A percentile compares a stretch with the other conserved stretches of the same genome.
Evolutionary conservation across 1,140 invertebrate species (phyloP).

Genomic region (Zaprionus lachaisei): DNA sequence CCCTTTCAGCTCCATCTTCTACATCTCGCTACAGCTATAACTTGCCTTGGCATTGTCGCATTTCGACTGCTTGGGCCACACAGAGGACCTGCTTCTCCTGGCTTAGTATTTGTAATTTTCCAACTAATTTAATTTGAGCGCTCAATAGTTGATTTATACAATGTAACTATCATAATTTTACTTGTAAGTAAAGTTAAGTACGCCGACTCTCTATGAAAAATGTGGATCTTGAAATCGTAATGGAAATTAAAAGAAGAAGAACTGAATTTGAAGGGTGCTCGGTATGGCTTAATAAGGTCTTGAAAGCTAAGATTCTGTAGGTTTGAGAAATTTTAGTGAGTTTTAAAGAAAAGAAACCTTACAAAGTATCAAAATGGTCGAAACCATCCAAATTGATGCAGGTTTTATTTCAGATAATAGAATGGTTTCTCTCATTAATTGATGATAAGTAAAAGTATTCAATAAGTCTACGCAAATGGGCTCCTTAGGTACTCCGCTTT

Average conservation of each 20-base stretch:
- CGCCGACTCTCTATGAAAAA: not conserved
- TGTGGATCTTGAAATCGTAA: not conserved
- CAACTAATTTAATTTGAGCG: conserved; percentile 75
- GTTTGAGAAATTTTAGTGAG: not conserved
- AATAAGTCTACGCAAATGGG: no score
- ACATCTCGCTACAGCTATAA: not conserved
- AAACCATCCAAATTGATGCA: no score
- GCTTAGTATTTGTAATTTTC: conserved; percentile 67
- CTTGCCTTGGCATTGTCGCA: not conserved
- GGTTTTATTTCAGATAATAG: not conserved
- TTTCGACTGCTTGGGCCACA: not conserved
- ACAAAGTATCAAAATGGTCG: no score
- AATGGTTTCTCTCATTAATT: no score
- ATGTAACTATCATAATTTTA: conserved; percentile 33
- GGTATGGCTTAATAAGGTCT: not conserved
- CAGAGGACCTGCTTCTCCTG: not conserved
- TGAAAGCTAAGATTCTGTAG: no score
- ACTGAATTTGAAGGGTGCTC: not conserved
- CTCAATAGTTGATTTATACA: conserved; percentile 74
- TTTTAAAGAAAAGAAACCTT: not conserved
- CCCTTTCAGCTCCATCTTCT: not conserved
- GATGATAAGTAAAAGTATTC: no score
- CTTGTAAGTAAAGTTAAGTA: conserved; percentile 22
- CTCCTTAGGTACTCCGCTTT: no score
- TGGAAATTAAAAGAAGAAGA: not conserved